These are phyloP conservation scores for Zaprionus africanus DNA, from an alignment of 1,140 invertebrate genomes.

Conservation along the genomic window DNA sequence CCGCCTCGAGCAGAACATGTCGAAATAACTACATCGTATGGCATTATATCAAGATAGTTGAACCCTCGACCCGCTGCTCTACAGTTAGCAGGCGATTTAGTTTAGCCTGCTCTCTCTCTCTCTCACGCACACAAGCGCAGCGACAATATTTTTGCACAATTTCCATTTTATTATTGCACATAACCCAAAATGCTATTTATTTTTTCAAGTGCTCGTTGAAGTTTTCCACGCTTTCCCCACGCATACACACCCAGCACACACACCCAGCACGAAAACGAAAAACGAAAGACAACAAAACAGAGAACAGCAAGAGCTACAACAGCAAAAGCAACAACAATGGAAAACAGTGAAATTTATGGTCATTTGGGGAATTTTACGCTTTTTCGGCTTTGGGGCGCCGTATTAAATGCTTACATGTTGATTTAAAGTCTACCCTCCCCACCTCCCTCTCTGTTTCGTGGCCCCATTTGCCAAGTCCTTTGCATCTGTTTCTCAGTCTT, in stretches of 20 bases:
- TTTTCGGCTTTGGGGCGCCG: slow-evolving; percentile 76
- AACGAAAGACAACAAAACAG: slow-evolving; percentile 2
- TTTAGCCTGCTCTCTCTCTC: neutral
- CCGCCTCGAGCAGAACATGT: slow-evolving; percentile 1
- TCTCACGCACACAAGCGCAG: neutral
- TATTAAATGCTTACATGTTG: slow-evolving; percentile 83
- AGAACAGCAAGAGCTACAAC: slow-evolving; percentile 22
- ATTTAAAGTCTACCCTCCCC: slow-evolving; percentile 60
- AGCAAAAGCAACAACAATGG: slow-evolving; percentile 55
- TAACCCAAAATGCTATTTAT: slow-evolving; percentile 80
- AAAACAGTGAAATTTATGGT: slow-evolving; percentile 80
- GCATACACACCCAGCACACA: neutral
- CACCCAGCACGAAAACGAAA: slow-evolving; percentile 4
- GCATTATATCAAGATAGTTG: slow-evolving; percentile 32
- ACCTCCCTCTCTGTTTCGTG: slow-evolving; percentile 2
- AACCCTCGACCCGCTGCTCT: neutral
- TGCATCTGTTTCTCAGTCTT: neutral
- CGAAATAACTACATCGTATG: slow-evolving; percentile 30
- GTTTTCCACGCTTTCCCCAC: slow-evolving; percentile 49
- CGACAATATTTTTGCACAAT: slow-evolving; percentile 80
- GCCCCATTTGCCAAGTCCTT: slow-evolving; percentile 2
- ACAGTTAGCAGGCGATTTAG: slow-evolving; percentile 29
- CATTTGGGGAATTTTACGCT: slow-evolving; percentile 83
- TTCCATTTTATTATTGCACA: slow-evolving; percentile 82
- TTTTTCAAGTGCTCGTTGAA: slow-evolving; percentile 81